Base-by-base conservation (phyloP, 2,797 vertebrate genomes). In the Botia almorhae region DNA sequence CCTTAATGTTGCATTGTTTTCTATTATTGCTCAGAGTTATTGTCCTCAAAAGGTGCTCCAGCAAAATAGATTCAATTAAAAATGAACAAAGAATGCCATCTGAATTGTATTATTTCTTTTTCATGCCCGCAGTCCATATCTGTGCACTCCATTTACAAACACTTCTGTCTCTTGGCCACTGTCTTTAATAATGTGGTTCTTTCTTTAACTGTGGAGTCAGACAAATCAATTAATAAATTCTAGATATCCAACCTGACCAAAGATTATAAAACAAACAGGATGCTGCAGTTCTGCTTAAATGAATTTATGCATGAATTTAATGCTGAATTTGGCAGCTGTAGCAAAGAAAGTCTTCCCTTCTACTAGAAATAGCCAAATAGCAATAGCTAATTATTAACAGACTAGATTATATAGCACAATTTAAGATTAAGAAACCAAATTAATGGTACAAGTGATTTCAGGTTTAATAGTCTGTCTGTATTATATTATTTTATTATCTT, bases 221-320 rank as follows among this genome's bases (percentile, higher is more conserved):
- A 90, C 90, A 88, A 87, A 90, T 91, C 78, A 90, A 89, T 88
- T 83, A 87, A 87, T 87, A 84, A 87, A 78, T 86, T 88, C 86
- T 87, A 78, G 76, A 90, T 87, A 78, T 83, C 85, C 84, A 68
- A 82, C 50, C 67, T 43, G 39, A 43, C 39, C 39, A 43, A 43
- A 29, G 29, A 43, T 43, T 43, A 43, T 8, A 43, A 7, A 43
- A 43, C 10, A 8, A 43, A 43, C 39, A 43, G 10, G 39, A 43
- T 43, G 39, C 39, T 43, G 8, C 39, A 43, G 7, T 43, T 43
- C 39, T 43, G 8, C 10, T 43, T 43, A 43, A 8, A 43, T 43
- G 39, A 43, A n/a, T n/a, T n/a, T n/a, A 43, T 8, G 39, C 0
- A 2, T 7, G 39, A 43, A 39, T 3, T 6, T 39, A 39, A 39